Conservation (phyloP, 2,888 invertebrate genomes). For the Odontomyia ornata region DNA sequence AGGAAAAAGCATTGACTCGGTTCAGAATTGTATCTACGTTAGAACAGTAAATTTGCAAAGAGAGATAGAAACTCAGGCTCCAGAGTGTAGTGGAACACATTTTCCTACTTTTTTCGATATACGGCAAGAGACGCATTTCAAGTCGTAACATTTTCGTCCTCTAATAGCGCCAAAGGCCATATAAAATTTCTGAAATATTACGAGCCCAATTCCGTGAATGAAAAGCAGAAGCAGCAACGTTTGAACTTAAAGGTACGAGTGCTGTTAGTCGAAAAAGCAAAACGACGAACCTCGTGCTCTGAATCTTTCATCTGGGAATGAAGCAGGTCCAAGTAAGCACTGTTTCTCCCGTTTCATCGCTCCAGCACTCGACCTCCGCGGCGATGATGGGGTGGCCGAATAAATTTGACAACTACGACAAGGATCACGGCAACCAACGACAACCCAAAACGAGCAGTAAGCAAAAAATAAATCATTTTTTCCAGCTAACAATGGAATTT, state of each 20-base stretch:
- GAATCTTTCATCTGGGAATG: slow-evolving; percentile 33
- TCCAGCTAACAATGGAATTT: slow-evolving; percentile 43
- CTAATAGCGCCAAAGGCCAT: slow-evolving; percentile 33
- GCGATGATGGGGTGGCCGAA: background rate
- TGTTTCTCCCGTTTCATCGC: background rate
- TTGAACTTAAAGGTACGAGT: background rate
- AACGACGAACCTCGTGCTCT: background rate
- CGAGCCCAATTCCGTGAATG: slow-evolving; percentile 22
- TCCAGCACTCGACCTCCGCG: background rate
- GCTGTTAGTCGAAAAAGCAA: background rate
- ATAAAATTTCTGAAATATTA: slow-evolving; percentile 31
- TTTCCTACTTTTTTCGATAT: slow-evolving; percentile 26
- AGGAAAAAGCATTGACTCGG: background rate
- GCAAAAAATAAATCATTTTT: slow-evolving; percentile 42
- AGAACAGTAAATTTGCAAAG: background rate
- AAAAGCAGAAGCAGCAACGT: slow-evolving; percentile 10
- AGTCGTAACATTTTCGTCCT: slow-evolving; percentile 1
- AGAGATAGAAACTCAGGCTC: background rate
- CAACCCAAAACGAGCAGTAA: slow-evolving; percentile 15
- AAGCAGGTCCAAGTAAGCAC: slow-evolving; percentile 9
- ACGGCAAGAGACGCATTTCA: background rate
- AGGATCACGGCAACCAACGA: slow-evolving; percentile 13
- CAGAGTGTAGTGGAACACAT: background rate
- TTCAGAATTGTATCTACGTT: too few species aligned
- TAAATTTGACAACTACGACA: slow-evolving; percentile 26